Percentiles rank a stretch among this genome's conserved stretches.
Conservation (phyloP, 1,140 invertebrate genomes). For the Diplogasteroides magnus region DNA sequence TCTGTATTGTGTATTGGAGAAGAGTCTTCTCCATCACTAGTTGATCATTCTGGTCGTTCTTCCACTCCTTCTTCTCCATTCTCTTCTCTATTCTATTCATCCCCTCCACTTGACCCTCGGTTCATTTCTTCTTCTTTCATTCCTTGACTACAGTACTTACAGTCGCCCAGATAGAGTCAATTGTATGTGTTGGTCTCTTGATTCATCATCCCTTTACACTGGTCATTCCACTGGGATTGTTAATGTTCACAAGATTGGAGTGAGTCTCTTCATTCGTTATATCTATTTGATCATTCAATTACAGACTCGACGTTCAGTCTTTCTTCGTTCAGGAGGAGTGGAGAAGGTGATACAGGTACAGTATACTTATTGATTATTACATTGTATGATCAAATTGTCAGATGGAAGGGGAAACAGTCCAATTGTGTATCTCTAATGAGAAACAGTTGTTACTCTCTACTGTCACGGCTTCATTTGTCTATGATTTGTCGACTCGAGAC, state of each 20-base stretch:
- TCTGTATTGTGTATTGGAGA: constrained; percentile 12
- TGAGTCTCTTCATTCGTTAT: not conserved
- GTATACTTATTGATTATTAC: constrained; percentile 12
- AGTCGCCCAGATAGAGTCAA: not conserved
- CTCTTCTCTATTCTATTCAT: no score
- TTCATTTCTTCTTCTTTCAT: not conserved
- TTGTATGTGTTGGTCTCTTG: constrained; percentile 11
- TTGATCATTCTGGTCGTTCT: no score
- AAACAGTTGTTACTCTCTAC: constrained; percentile 21
- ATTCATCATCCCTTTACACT: not conserved
- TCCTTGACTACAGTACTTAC: not conserved
- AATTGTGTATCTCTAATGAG: constrained; percentile 12
- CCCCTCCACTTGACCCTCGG: no score
- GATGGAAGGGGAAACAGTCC: not conserved
- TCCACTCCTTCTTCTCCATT: not conserved
- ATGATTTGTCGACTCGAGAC: constrained; percentile 5
- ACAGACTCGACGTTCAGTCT: not conserved
- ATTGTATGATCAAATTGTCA: not conserved
- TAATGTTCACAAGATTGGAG: not conserved
- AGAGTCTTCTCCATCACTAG: no score
- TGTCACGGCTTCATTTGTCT: constrained; percentile 2
- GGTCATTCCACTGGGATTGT: not conserved
- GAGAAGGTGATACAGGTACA: no score
- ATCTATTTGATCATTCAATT: no score
- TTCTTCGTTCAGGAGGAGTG: not conserved